phyloP scores from a whole-genome alignment of 2,113 vertebrate genomes.

The Poicephalus gulielmi region DNA sequence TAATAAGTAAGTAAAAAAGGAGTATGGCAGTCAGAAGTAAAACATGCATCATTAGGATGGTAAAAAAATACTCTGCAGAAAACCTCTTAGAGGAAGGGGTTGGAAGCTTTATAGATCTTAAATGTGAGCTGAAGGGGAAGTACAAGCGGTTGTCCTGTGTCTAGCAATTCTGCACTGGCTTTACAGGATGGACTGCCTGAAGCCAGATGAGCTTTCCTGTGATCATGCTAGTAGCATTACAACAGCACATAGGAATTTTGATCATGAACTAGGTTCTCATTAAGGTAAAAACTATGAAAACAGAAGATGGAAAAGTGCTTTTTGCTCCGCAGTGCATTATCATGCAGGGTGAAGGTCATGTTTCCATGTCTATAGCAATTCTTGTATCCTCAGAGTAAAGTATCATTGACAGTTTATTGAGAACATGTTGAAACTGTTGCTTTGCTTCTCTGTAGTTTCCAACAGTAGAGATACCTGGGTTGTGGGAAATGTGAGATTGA shows the following conservation, averaged over 20 bases:
- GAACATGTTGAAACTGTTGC: neutral
- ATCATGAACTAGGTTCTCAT: neutral
- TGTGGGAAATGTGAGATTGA: neutral
- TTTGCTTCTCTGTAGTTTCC: neutral
- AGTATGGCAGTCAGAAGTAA: neutral
- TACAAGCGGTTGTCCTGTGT: neutral
- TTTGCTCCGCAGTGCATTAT: neutral
- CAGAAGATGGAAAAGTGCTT: neutral
- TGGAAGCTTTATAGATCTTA: neutral
- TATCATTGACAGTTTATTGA: constrained; percentile 8
- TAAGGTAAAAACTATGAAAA: neutral
- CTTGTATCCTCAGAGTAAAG: neutral
- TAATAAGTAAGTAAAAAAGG: neutral
- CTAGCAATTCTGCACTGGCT: neutral
- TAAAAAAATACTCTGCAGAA: neutral
- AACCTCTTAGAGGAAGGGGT: neutral
- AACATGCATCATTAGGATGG: neutral
- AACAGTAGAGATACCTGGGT: neutral
- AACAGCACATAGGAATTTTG: neutral
- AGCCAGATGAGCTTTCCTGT: neutral
- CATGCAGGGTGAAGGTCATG: neutral
- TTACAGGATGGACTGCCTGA: neutral
- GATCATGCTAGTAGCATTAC: neutral
- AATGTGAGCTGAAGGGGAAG: neutral
- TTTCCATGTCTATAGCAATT: neutral